A percentile compares a stretch with the other conserved stretches of the same genome.
These are phyloP conservation scores for Molossus alvarezi DNA, from an alignment of 2,797 vertebrate genomes.

Conservation along the genomic window DNA sequence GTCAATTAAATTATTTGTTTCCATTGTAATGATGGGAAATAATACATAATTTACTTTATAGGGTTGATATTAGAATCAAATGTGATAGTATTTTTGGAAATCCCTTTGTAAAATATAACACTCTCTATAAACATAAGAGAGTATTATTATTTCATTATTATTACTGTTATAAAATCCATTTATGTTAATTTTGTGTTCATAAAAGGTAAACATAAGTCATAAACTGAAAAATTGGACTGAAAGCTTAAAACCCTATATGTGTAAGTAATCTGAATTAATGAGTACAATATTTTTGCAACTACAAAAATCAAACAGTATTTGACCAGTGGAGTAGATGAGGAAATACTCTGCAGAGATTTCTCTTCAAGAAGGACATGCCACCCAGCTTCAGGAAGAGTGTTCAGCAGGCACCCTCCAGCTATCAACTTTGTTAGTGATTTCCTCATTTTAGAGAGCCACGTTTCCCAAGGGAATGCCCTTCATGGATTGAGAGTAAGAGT, in stretches of 20 bases:
- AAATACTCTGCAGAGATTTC: neutral
- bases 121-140: neutral
- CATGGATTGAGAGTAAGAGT: neutral
- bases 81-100: neutral
- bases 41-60: neutral
- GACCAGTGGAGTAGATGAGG: neutral
- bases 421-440: neutral
- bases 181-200: neutral
- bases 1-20: neutral
- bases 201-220: neutral
- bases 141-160: neutral
- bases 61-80: neutral
- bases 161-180: neutral
- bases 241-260: neutral
- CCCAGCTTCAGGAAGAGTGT: neutral
- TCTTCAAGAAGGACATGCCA: neutral
- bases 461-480: neutral
- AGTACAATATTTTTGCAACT: neutral
- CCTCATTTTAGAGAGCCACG: neutral
- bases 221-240: neutral
- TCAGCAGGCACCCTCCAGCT: neutral
- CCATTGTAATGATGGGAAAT: neutral
- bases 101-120: neutral
- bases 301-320: neutral
- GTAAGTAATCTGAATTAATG: neutral